Percentiles rank a stretch among this genome's conserved stretches.
phyloP scores from a whole-genome alignment of 2,797 vertebrate species.

The Protosalanx chinensis region DNA sequence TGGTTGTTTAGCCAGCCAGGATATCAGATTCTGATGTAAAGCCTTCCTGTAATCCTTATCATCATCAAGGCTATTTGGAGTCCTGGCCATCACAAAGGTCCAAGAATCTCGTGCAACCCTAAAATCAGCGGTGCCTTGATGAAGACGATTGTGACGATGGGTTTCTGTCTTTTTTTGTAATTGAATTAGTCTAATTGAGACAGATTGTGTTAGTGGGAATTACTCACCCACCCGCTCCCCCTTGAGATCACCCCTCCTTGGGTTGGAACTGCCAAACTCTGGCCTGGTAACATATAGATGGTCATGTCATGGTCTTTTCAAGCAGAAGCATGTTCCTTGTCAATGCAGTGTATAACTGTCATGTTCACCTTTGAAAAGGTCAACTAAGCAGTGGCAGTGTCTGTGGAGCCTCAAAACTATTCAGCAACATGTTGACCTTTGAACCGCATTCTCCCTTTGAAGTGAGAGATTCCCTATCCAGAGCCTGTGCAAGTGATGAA shows the following conservation, averaged over 20 bases:
- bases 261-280: background rate
- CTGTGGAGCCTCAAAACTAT: background rate
- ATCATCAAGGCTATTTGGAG: conserved; percentile 28
- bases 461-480: conserved; percentile 12
- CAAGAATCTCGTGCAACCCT: background rate
- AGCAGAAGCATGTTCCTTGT: background rate
- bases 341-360: background rate
- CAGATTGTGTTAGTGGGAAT: no score
- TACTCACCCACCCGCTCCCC: background rate
- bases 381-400: background rate
- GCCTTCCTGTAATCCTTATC: conserved; percentile 37
- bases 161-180: no score
- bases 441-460: conserved; percentile 6
- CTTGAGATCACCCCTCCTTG: background rate
- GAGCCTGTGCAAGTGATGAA: background rate
- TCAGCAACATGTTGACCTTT: background rate
- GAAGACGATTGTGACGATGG: background rate
- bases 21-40: conserved; percentile 50
- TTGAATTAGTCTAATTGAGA: no score
- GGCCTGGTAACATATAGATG: background rate
- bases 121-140: background rate
- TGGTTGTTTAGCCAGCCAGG: conserved; percentile 47
- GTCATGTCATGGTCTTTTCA: background rate
- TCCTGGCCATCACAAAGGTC: no score
- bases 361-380: background rate